Percentiles rank a stretch among this genome's conserved stretches.
phyloP scores from a whole-genome alignment of 2,113 vertebrate genomes.

The Capra hircus region DNA sequence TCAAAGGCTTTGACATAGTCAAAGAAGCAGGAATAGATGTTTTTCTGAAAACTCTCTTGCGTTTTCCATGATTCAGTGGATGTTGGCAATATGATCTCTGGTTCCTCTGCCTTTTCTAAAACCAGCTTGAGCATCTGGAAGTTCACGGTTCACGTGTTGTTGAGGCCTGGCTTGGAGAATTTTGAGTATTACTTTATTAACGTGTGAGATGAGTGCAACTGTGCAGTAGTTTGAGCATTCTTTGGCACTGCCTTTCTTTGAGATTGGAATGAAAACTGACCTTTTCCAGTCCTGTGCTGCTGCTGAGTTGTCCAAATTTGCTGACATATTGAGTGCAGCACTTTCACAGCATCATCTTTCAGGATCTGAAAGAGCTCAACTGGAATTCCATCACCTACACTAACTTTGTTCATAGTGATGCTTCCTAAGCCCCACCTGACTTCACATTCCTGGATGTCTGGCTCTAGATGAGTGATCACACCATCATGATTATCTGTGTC shows the following conservation, averaged over 20 bases:
- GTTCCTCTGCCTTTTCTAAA: not conserved
- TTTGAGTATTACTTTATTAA: not conserved
- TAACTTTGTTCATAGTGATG: not conserved
- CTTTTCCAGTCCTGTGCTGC: not conserved
- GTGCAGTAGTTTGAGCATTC: not conserved
- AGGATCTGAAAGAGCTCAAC: not conserved
- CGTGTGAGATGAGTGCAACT: not conserved
- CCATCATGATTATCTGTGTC: not conserved
- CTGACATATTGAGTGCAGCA: not conserved
- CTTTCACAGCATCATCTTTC: not conserved
- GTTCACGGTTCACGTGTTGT: not conserved
- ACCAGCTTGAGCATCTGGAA: not conserved
- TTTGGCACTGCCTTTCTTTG: not conserved
- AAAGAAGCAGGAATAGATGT: not conserved
- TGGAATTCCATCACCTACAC: not conserved
- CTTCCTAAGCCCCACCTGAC: not conserved
- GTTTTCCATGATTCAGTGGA: not conserved
- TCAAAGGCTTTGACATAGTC: not conserved
- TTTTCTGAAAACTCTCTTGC: not conserved
- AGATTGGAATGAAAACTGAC: not conserved
- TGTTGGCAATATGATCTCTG: not conserved
- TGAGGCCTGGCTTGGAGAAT: not conserved
- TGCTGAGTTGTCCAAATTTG: not conserved
- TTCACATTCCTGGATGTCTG: not conserved
- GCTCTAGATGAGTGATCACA: not conserved